Base-by-base conservation (phyloP, 2,113 vertebrate genomes). In the Noturus placidus region DNA sequence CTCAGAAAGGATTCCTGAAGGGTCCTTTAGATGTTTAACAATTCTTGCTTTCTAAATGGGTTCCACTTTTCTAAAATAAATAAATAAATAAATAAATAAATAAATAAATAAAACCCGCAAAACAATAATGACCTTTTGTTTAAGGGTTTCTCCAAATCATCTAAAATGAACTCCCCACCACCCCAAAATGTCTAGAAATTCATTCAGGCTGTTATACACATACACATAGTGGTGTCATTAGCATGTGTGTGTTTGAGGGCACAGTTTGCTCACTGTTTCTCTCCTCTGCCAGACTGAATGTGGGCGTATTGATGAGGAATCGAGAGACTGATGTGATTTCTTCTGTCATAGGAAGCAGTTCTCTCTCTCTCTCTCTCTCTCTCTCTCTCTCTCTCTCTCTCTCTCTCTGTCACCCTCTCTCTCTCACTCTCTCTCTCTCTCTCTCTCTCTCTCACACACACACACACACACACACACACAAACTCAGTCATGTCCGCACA, bases 261-360 rank as follows among this genome's bases (percentile, higher is more conserved):
- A 81, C 46, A 69, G 78, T 70, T 81, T 91, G 81, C 17, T 79
- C 27, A 84, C 77, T 80, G 65, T 14, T 82, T 63, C 46, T 27
- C 80, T 84, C 35, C 79, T 57, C 57, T 80, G 74, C 82, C 84
- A 89, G 90, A 87, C 85, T 91, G 52, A 83, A 90, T 50, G 88
- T 90, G 80, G 91, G 87, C 89, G 89, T 89, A 56, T 84, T 84
- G 87, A 77, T 46, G 76, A 89, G 82, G 91, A 89, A 88, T 87
- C 4, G 33, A 74, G 46, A 90, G 83, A 59, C 88, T 90, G 83
- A 93, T 92, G 86, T 84, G 83, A 87, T 56, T 87, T 63, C 85
- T 79, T 90, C 89, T 91, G 89, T 92, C 33, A 91, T 78, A 87
- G 79, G 74, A 86, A 76, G 85, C 85, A 83, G 87, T 90, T 91